Evolutionary conservation across 2,797 vertebrate genomes (phyloP), one percentile per base, ranked within the genome.

Genomic region (Onychomys torridus): DNA sequence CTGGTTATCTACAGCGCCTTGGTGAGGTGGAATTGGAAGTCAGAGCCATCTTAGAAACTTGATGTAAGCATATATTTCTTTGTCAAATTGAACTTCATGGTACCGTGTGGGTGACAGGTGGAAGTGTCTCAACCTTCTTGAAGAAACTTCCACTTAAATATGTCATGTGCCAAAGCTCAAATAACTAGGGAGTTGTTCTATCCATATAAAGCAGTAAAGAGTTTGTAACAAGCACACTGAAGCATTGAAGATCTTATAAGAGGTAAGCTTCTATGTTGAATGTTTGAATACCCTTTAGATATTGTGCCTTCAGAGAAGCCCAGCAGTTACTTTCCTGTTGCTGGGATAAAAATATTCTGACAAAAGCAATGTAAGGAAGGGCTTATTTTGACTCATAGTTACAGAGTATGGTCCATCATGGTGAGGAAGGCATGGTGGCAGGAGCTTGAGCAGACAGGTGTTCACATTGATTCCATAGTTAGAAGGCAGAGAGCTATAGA

Each of bases 111-210:
- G 4, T 27, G 2, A 46, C 49, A 82, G 55, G 37, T 79, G 69
- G 13, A 52, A 34, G 90, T 88, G 19, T 69, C 37, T 49, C 79
- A 81, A 46, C 12, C 6, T 85, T 37, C 8, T 84, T 93, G 63
- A 91, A 49, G 65, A 93, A 81, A 93, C 6, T 75, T n/a, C 27
- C 65, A 34, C 32, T 93, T 57, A 34, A 91, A 76, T 92, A n/a
- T 67, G 1, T 55, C 40, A 1, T 75, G 4, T 37, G 43, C 63
- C 25, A 61, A 90, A 87, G 57, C 67, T 73, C 82, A 75, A 71
- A 52, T 84, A 93, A 34, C 19, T 12, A 16, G 46, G 55, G 6
- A 8, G 1, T 65, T 29, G 4, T 73, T 93, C 77, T 67, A 77
- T 83, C 34, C 40, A 29, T 63, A n/a, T 6, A 81, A 93, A 83